Conservation (phyloP, 1,140 invertebrate species). For the Temnothorax longispinosus region DNA sequence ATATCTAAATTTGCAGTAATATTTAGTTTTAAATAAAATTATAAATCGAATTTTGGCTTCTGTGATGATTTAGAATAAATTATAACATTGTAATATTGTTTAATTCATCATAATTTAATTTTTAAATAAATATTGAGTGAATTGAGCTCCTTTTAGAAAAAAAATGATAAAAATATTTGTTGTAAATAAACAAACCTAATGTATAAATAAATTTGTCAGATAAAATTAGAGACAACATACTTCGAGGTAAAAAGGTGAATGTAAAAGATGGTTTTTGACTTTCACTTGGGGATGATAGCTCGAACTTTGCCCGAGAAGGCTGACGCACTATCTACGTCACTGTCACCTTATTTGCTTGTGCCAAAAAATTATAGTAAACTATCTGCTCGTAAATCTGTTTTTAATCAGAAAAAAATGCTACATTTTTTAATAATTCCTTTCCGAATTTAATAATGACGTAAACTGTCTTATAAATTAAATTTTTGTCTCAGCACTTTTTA, state of each 20-base stretch:
- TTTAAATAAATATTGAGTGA: neutral
- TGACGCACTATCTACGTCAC: neutral
- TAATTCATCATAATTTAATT: neutral
- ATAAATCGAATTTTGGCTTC: neutral
- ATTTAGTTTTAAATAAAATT: neutral
- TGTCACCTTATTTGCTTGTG: too few relatives aligned
- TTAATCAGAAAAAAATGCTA: neutral
- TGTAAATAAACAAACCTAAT: neutral
- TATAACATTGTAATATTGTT: neutral
- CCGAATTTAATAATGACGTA: neutral
- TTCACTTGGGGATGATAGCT: neutral
- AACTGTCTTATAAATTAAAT: neutral
- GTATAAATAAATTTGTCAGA: neutral
- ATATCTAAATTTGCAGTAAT: neutral
- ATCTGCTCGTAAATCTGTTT: neutral
- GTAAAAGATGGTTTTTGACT: neutral
- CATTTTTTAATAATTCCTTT: neutral
- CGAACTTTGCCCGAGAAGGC: neutral
- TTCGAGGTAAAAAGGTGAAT: neutral
- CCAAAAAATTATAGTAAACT: neutral
- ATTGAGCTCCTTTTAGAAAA: neutral
- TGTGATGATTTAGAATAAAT: neutral
- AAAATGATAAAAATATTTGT: neutral
- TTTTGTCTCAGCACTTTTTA: neutral
- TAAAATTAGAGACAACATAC: neutral